These are phyloP conservation scores for Apotomis turbidana DNA, from an alignment of 2,888 invertebrate genomes.

Conservation along the genomic window DNA sequence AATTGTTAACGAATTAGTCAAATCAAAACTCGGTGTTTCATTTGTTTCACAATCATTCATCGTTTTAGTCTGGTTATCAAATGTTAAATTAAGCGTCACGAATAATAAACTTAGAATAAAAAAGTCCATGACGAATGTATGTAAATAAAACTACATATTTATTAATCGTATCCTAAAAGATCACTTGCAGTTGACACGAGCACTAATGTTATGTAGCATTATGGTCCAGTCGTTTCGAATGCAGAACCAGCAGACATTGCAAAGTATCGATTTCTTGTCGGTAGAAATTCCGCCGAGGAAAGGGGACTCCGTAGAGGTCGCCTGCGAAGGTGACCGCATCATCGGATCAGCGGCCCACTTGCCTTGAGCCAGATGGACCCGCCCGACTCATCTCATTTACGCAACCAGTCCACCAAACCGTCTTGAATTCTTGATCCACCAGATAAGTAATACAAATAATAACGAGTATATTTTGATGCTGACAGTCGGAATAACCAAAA, in stretches of 20 bases:
- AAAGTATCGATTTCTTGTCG: constrained; percentile 37
- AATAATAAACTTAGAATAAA: background rate
- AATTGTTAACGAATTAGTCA: background rate
- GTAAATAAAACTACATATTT: background rate
- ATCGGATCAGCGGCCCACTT: constrained; percentile 58
- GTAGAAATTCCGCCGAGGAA: constrained; percentile 70
- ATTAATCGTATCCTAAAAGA: background rate
- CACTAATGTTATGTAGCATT: background rate
- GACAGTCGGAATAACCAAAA: background rate
- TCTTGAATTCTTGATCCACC: constrained; percentile 13
- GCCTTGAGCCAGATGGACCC: constrained; percentile 73
- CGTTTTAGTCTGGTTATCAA: constrained; percentile 11
- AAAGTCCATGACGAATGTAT: no score
- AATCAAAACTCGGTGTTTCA: background rate
- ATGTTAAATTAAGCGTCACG: background rate
- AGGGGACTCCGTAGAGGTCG: constrained; percentile 68
- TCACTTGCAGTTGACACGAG: background rate
- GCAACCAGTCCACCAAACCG: constrained; percentile 23
- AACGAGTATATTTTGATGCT: background rate
- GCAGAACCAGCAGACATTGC: constrained; percentile 22
- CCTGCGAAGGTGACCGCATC: constrained; percentile 69
- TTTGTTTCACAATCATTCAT: constrained; percentile 8
- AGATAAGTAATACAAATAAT: background rate
- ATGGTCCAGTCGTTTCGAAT: constrained; percentile 18
- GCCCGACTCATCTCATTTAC: constrained; percentile 50